Conservation (phyloP, 2,888 invertebrate species). For the Chromoteleia sp. region DNA sequence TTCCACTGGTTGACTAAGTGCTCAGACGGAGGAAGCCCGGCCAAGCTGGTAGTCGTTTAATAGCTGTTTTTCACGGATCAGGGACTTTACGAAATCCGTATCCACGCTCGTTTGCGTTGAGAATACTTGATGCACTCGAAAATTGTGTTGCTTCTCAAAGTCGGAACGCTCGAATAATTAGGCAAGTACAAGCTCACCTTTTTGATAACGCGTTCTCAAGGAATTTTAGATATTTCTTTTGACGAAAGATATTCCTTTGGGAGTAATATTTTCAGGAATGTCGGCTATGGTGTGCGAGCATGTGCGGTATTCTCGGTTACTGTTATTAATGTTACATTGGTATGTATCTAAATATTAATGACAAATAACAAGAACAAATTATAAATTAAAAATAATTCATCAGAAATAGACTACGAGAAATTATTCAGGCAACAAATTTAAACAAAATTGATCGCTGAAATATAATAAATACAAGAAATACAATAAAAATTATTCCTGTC, state of each 20-base stretch:
- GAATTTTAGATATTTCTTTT: conserved; percentile 28
- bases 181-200: conserved; percentile 27
- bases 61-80: conserved; percentile 81
- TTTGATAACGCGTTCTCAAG: conserved; percentile 14
- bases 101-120: conserved; percentile 69
- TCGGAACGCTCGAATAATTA: conserved; percentile 68
- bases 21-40: conserved; percentile 23
- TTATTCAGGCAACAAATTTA: too few relatives aligned
- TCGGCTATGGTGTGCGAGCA: background rate
- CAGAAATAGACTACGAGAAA: too few relatives aligned
- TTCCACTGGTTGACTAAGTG: conserved; percentile 18
- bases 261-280: conserved; percentile 2
- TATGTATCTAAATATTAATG: too few relatives aligned
- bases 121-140: conserved; percentile 76
- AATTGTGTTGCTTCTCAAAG: conserved; percentile 70
- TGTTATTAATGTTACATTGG: background rate
- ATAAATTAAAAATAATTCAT: too few relatives aligned
- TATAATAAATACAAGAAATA: too few relatives aligned
- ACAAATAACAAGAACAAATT: too few relatives aligned
- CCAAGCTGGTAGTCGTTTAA: conserved; percentile 78
- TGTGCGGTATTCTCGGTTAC: conserved; percentile 7
- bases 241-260: conserved; percentile 7
- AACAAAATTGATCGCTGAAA: too few relatives aligned
- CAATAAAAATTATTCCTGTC: too few relatives aligned
- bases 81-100: conserved; percentile 76